Conservation (phyloP, 2,888 invertebrate species). For the Plagodis dolabraria region DNA sequence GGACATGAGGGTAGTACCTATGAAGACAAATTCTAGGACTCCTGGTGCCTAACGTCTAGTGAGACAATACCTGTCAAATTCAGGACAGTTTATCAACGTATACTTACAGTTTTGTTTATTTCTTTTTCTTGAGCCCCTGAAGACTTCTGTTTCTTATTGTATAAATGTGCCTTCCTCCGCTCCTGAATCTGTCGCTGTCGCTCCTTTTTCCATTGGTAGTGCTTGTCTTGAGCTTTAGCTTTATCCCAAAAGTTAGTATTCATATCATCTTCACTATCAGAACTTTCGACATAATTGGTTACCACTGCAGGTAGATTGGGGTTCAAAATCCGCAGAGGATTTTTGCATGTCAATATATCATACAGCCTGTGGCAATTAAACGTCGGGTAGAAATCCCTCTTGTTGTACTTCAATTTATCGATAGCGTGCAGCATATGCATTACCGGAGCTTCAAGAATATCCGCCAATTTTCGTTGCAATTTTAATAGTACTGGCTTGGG, state of each 20-base stretch:
- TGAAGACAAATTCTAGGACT: too few species aligned
- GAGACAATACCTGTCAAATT: too few species aligned
- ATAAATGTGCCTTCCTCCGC: slow-evolving; percentile 59
- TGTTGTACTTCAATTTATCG: slow-evolving; percentile 87
- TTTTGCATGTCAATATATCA: slow-evolving; percentile 83
- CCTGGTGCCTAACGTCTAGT: too few species aligned
- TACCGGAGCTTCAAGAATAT: slow-evolving; percentile 89
- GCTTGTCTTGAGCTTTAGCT: slow-evolving; percentile 78
- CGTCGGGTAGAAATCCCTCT: slow-evolving; percentile 86
- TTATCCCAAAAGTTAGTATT: slow-evolving; percentile 73
- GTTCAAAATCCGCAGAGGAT: slow-evolving; percentile 78
- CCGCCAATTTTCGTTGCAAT: slow-evolving; percentile 87
- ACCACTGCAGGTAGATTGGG: slow-evolving; percentile 63
- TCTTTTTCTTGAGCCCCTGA: slow-evolving; percentile 62
- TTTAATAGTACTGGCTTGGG: slow-evolving; percentile 86
- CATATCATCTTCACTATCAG: slow-evolving; percentile 72
- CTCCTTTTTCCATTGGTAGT: slow-evolving; percentile 79
- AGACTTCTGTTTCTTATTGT: slow-evolving; percentile 58
- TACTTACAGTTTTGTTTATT: slow-evolving; percentile 84
- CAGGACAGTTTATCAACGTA: too few species aligned
- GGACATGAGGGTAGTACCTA: too few species aligned
- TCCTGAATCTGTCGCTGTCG: slow-evolving; percentile 69
- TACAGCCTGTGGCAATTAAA: slow-evolving; percentile 86
- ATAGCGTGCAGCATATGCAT: slow-evolving; percentile 88
- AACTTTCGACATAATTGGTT: slow-evolving; percentile 53